Conservation (phyloP, 2,888 invertebrate genomes). For the Baronia brevicornis region DNA sequence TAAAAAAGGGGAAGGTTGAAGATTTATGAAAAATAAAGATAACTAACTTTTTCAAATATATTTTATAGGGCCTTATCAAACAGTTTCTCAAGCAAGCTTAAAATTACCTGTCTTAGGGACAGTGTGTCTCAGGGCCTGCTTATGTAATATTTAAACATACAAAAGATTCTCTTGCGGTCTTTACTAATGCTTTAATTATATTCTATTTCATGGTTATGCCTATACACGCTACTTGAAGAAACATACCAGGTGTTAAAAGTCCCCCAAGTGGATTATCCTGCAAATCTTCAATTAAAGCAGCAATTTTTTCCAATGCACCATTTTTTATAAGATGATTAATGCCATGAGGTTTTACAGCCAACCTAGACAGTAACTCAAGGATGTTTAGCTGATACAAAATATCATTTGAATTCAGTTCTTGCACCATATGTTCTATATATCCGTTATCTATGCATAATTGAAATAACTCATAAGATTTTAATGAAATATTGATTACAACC, state of each 20-base stretch:
- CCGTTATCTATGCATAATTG: slow-evolving; percentile 75
- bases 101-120: too few species aligned
- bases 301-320: slow-evolving; percentile 78
- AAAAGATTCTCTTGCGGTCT: too few species aligned
- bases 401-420: slow-evolving; percentile 82
- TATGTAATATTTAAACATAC: too few species aligned
- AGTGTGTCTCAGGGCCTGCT: too few species aligned
- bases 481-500: slow-evolving; percentile 79
- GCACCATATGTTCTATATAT: slow-evolving; percentile 79
- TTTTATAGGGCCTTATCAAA: too few species aligned
- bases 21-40: too few species aligned
- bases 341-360: slow-evolving; percentile 83
- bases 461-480: slow-evolving; percentile 75
- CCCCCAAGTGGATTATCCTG: slow-evolving; percentile 78
- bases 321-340: slow-evolving; percentile 81
- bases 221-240: too few species aligned
- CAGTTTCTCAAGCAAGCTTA: too few species aligned
- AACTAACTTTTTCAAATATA: too few species aligned
- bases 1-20: too few species aligned
- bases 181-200: too few species aligned
- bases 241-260: slow-evolving; percentile 81
- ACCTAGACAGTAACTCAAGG: slow-evolving; percentile 83
- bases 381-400: slow-evolving; percentile 86
- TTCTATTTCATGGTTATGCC: too few species aligned
- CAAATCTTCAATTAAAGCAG: slow-evolving; percentile 74